Base-by-base conservation (phyloP, 2,888 invertebrate genomes). In the Piscicola geometra region DNA sequence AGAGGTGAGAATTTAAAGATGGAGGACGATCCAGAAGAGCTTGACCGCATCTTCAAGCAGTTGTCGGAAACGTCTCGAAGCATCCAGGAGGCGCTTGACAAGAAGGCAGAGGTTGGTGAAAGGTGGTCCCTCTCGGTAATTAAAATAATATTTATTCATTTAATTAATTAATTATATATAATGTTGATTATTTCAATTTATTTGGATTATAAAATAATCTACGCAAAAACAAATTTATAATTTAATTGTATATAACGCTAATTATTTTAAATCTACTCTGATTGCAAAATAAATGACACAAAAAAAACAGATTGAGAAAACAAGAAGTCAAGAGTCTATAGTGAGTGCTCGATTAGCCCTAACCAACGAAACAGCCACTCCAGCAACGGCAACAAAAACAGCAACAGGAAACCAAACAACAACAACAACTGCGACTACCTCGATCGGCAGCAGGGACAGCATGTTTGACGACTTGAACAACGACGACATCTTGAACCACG, bases 31-130 rank as follows among this genome's bases (percentile, higher is more conserved):
- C 33, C 73, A 18, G 56, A 36, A 5, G 73, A 73, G 52, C 64
- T 73, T 21, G 73, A 73, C 64, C 28, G 35, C n/a, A 56, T 73
- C 33, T 73, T 73, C 30, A 52, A 73, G 64, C 60, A 73, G 25
- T 36, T 73, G 1, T 73, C 73, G 1, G 73, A 73, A 64, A 64
- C 73, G 1, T 73, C 73, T 1, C 56, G 64, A 33, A 52, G 56
- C 64, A 73, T 73, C 25, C 73, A 73, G 64, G 56, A 64, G 33
- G 64, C 73, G 18, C 32, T 73, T 0, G 73, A 73, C 21, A 52
- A 52, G 21, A 56, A 64, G 36, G 32, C 28, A 25, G 60, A 25
- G n/a, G 60, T 56, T 18, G 25, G 60, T 56, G 15, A 15, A 41
- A 15, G n/a, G n/a, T n/a, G n/a, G n/a, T n/a, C n/a, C n/a, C n/a